Percentiles rank a stretch among this genome's conserved stretches.
Conservation (phyloP, 2,888 invertebrate genomes). For the Iselma pallidipennis region DNA sequence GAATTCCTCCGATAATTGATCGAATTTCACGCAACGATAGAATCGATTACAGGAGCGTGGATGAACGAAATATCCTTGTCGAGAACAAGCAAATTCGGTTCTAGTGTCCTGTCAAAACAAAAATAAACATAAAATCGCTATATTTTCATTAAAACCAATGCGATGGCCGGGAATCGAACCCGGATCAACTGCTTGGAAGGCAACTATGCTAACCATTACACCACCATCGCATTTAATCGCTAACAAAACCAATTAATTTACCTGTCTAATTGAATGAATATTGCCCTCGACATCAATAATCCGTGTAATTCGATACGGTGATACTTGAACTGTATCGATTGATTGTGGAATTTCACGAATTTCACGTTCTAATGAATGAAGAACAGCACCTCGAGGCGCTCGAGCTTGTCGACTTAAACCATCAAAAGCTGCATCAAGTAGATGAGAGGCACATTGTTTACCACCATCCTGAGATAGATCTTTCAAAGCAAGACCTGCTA, state of each 20-base stretch:
- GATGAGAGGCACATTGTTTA: slow-evolving; percentile 58
- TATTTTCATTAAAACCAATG: slow-evolving; percentile 30
- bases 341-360: slow-evolving; percentile 60
- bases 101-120: slow-evolving; percentile 62
- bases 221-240: slow-evolving; percentile 52
- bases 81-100: slow-evolving; percentile 73
- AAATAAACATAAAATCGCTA: neutral
- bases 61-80: slow-evolving; percentile 79
- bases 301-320: slow-evolving; percentile 73
- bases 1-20: slow-evolving; percentile 73
- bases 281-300: slow-evolving; percentile 75
- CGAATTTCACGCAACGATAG: slow-evolving; percentile 80
- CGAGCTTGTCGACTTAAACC: slow-evolving; percentile 65
- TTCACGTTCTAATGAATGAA: slow-evolving; percentile 67
- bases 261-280: slow-evolving; percentile 71
- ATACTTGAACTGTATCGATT: slow-evolving; percentile 67
- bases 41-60: slow-evolving; percentile 77
- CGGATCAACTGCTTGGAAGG: slow-evolving; percentile 59
- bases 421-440: slow-evolving; percentile 58
- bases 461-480: slow-evolving; percentile 59
- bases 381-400: slow-evolving; percentile 66
- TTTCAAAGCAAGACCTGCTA: slow-evolving; percentile 70
- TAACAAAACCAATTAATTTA: slow-evolving; percentile 43
- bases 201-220: slow-evolving; percentile 59
- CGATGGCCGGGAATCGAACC: slow-evolving; percentile 59